phyloP scores from a whole-genome alignment of 2,113 vertebrate species.

The Chiloscyllium plagiosum region DNA sequence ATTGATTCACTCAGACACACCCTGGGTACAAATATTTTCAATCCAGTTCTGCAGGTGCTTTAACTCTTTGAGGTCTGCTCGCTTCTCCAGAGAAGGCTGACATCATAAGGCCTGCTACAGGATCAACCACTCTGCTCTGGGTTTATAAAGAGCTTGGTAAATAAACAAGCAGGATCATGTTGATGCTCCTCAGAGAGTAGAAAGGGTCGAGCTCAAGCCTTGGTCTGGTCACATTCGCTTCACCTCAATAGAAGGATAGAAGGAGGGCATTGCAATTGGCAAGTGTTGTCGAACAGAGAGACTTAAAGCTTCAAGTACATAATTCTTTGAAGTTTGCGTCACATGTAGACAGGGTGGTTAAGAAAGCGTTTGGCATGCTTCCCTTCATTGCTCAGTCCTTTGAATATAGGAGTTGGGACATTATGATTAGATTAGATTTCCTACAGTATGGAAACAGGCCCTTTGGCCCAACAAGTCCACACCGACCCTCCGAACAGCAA shows the following conservation, averaged over 20 bases:
- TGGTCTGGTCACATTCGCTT: not conserved
- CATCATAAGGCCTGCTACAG: not conserved
- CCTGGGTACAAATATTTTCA: conserved; percentile 20
- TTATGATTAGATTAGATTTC: no score
- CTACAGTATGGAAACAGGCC: no score
- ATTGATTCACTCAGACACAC: conserved; percentile 18
- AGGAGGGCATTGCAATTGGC: not conserved
- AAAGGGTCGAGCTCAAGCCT: not conserved
- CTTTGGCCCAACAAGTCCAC: no score
- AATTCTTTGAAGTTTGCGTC: no score
- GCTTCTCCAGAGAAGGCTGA: not conserved
- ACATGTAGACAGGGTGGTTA: no score
- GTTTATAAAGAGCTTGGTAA: not conserved
- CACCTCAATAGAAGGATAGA: not conserved
- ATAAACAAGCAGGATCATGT: not conserved
- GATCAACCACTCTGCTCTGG: not conserved
- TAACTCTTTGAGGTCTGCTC: not conserved
- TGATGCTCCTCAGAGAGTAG: not conserved
- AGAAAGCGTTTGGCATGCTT: no score
- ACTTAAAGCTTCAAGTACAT: no score
- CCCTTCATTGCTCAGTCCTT: no score
- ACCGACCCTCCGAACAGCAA: no score
- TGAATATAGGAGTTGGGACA: no score
- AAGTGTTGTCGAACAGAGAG: no score
- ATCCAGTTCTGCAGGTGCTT: conserved; percentile 25